These are phyloP conservation scores for Astropecten irregularis DNA, from an alignment of 53 echinoderm and acorn worm species.

Conservation along the genomic window DNA sequence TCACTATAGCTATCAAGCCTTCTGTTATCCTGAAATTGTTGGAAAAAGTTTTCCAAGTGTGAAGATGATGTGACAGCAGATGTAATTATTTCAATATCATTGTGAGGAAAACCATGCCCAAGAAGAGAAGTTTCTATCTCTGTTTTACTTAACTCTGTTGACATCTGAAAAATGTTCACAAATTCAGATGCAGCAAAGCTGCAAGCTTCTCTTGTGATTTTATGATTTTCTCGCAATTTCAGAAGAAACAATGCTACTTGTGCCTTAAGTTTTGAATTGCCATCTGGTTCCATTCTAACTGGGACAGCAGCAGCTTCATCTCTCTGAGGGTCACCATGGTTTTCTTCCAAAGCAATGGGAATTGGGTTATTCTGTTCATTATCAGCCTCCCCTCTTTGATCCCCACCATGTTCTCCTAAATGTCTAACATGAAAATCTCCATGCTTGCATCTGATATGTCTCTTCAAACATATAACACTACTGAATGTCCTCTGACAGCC, in stretches of 20 bases:
- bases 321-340: not conserved
- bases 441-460: not conserved
- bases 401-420: not conserved
- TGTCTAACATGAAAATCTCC: not conserved
- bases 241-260: conserved; percentile 45
- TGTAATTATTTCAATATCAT: not conserved
- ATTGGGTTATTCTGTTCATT: not conserved
- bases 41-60: conserved; percentile 1
- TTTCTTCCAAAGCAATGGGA: not conserved
- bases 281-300: too few species aligned
- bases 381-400: not conserved
- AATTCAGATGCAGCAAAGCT: conserved; percentile 15
- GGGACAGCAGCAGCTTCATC: not conserved
- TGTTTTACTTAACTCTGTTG: not conserved
- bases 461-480: not conserved
- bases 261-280: conserved; percentile 30
- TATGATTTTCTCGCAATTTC: conserved; percentile 46
- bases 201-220: conserved; percentile 29
- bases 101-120: not conserved
- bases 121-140: conserved; percentile 1
- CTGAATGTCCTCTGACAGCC: not conserved
- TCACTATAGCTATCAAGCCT: conserved; percentile 26
- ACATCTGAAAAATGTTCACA: too few species aligned
- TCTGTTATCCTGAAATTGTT: conserved; percentile 26
- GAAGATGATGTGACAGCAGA: not conserved